Evolutionary conservation across 2,113 vertebrate species (phyloP).

Genomic region (Aptenodytes forsteri): DNA sequence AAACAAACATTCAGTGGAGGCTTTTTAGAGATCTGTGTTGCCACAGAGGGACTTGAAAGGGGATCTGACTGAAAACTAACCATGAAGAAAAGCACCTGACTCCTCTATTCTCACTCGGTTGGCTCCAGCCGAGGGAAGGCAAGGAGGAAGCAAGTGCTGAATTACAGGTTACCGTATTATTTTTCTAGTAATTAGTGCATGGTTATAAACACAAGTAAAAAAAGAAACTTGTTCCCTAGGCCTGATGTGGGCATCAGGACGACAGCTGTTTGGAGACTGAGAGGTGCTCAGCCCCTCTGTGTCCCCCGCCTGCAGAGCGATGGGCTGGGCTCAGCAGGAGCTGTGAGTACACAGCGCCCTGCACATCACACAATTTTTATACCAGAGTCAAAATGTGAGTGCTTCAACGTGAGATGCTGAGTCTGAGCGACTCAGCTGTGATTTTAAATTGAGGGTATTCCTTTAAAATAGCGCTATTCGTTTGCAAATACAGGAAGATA

Average conservation of each 20-base stretch:
- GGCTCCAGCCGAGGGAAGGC: background rate
- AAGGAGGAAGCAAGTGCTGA: background rate
- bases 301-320: fast-evolving
- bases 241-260: background rate
- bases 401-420: background rate
- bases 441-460: background rate
- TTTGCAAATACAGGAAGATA: background rate
- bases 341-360: background rate
- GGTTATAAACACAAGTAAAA: background rate
- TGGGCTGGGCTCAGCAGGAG: fast-evolving
- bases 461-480: background rate
- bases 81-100: background rate
- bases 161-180: background rate
- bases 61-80: background rate
- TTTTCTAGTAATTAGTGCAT: background rate
- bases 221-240: background rate
- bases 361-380: fast-evolving
- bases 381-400: background rate
- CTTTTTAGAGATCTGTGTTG: background rate
- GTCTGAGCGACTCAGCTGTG: background rate
- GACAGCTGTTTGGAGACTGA: background rate
- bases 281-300: background rate
- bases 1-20: background rate
- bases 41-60: background rate
- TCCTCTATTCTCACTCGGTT: background rate